phyloP scores from a whole-genome alignment of 1,140 invertebrate genomes.

The Fopius arisanus region DNA sequence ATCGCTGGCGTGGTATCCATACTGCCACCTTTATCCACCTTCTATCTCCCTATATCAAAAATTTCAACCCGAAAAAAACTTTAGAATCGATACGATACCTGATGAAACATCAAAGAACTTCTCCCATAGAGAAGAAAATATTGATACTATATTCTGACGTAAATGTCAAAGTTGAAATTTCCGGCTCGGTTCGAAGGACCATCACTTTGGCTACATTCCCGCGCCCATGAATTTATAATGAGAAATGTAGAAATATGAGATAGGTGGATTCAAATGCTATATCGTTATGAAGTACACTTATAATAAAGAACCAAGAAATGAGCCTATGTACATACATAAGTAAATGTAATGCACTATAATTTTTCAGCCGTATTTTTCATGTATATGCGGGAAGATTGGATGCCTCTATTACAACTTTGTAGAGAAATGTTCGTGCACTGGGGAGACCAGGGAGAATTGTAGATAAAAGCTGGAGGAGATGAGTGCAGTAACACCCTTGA shows the following conservation, averaged over 20 bases:
- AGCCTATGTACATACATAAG: background rate
- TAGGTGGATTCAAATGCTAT: background rate
- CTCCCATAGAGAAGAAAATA: background rate
- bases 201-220: background rate
- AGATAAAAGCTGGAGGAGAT: slow-evolving; percentile 1
- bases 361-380: no score
- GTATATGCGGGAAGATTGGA: background rate
- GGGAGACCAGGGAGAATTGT: background rate
- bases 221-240: background rate
- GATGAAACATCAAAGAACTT: background rate
- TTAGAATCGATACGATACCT: background rate
- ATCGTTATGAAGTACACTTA: background rate
- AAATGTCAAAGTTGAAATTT: background rate
- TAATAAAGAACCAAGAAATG: background rate
- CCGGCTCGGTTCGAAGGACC: background rate
- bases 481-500: background rate
- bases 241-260: background rate
- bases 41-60: background rate
- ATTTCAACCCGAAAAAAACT: background rate
- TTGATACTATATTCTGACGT: background rate
- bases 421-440: background rate
- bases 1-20: background rate
- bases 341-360: background rate
- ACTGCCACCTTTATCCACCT: background rate
- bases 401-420: background rate